Percentiles rank a stretch among this genome's conserved stretches.
phyloP scores from a whole-genome alignment of 2,888 invertebrate genomes.

The Pollenia labialis region DNA sequence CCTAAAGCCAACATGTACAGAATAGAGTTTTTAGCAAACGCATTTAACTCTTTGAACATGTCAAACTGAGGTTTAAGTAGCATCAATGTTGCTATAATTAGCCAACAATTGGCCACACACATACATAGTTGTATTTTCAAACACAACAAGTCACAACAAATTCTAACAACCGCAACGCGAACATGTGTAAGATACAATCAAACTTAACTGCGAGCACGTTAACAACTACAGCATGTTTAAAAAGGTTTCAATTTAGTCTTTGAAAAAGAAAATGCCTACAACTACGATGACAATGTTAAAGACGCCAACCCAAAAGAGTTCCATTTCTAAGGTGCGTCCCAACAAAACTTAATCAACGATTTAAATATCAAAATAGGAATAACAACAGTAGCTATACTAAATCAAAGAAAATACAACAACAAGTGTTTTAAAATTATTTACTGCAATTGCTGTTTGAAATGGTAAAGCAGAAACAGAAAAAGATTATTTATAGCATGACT shows the following conservation, averaged over 20 bases:
- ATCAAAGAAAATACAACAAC: slow-evolving; percentile 17
- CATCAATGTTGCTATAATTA: slow-evolving; percentile 75
- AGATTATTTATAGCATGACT: slow-evolving; percentile 16
- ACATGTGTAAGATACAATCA: slow-evolving; percentile 42
- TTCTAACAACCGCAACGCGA: slow-evolving; percentile 6
- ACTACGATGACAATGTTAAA: background rate
- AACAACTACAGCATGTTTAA: background rate
- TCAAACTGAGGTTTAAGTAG: slow-evolving; percentile 71
- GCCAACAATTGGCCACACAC: slow-evolving; percentile 76
- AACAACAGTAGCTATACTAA: slow-evolving; percentile 4
- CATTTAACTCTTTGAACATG: background rate
- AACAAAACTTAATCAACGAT: slow-evolving; percentile 31
- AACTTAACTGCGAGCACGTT: slow-evolving; percentile 32
- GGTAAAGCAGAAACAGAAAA: slow-evolving; percentile 34
- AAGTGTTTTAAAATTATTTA: slow-evolving; percentile 56
- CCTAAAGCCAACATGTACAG: background rate
- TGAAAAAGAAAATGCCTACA: slow-evolving; percentile 38
- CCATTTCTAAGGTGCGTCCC: slow-evolving; percentile 58
- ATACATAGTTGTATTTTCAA: slow-evolving; percentile 56
- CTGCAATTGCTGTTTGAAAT: slow-evolving; percentile 40
- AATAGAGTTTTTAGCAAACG: background rate
- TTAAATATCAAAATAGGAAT: slow-evolving; percentile 11
- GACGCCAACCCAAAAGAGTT: background rate
- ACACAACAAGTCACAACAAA: slow-evolving; percentile 24
- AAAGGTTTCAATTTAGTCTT: slow-evolving; percentile 46